Conservation (phyloP, 2,113 vertebrate genomes). For the Paramisgurnus dabryanus region DNA sequence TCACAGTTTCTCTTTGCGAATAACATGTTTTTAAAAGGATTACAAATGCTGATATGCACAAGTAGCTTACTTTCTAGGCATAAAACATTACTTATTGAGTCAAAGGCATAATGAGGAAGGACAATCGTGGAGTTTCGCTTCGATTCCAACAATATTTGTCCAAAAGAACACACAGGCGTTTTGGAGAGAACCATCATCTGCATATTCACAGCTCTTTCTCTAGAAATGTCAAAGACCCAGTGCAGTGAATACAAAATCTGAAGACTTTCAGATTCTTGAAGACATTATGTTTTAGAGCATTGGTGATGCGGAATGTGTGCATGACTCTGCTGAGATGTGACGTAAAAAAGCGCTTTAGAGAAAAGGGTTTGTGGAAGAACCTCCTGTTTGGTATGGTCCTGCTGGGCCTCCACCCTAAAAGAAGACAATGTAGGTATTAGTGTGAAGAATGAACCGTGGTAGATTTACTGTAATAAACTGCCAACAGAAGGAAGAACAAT, state of each 20-base stretch:
- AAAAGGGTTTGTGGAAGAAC: conserved; percentile 95
- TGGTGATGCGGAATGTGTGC: conserved; percentile 30
- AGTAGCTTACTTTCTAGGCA: conserved; percentile 84
- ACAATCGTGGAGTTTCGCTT: conserved; percentile 7
- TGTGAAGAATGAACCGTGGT: not conserved
- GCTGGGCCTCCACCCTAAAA: conserved; percentile 87
- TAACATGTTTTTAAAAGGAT: conserved; percentile 88
- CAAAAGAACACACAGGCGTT: conserved; percentile 22
- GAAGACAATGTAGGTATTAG: not conserved
- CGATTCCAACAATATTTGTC: conserved; percentile 18
- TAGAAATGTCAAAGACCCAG: conserved; percentile 41
- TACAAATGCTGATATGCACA: conserved; percentile 98
- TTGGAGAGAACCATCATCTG: not conserved
- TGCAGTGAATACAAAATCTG: conserved; percentile 42
- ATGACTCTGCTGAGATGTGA: conserved; percentile 15
- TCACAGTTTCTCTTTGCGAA: conserved; percentile 83
- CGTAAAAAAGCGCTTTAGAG: conserved; percentile 72
- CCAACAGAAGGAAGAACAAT: too few relatives aligned
- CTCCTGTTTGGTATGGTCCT: conserved; percentile 87
- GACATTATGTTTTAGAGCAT: conserved; percentile 23
- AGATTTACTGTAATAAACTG: too few relatives aligned
- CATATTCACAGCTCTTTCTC: conserved; percentile 21
- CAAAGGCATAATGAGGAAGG: conserved; percentile 76
- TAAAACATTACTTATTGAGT: conserved; percentile 91
- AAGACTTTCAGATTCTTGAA: conserved; percentile 34